These are phyloP conservation scores for Physocephala rufipes DNA, from an alignment of 2,888 invertebrate species.

Conservation along the genomic window DNA sequence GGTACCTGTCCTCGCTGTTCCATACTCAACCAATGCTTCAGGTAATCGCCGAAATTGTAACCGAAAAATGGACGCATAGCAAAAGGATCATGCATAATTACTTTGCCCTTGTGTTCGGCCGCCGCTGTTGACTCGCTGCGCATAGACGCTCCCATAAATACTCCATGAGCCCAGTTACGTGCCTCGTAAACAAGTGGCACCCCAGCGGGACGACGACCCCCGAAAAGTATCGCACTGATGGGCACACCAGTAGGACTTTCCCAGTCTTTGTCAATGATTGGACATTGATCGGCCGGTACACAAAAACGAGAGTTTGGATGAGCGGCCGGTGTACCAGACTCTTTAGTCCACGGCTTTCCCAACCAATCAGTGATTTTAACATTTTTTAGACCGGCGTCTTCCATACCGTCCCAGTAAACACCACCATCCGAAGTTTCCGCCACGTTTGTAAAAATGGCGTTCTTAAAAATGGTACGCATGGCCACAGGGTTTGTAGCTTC, in stretches of 20 bases:
- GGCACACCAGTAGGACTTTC: conserved; percentile 93
- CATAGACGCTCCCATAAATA: conserved; percentile 94
- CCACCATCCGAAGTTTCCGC: conserved; percentile 95
- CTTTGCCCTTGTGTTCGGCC: conserved; percentile 92
- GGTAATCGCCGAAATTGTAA: conserved; percentile 97
- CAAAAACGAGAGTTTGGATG: conserved; percentile 99
- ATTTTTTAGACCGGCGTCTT: conserved; percentile 72
- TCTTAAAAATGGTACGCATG: conserved; percentile 89
- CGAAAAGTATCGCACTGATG: conserved; percentile 95
- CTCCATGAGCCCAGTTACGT: conserved; percentile 93
- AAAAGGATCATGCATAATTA: conserved; percentile 98
- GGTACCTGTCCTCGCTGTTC: conserved; percentile 77
- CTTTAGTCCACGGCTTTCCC: conserved; percentile 77
- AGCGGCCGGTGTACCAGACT: conserved; percentile 80
- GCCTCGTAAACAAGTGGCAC: conserved; percentile 95
- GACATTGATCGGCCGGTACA: conserved; percentile 93
- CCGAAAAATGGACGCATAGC: conserved; percentile 99
- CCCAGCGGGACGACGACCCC: conserved; percentile 91
- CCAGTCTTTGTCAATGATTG: conserved; percentile 93
- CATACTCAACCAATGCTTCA: conserved; percentile 94
- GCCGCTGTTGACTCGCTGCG: conserved; percentile 97
- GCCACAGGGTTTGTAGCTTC: conserved; percentile 93
- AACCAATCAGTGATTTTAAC: conserved; percentile 82
- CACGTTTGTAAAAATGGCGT: conserved; percentile 97
- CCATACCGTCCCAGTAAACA: conserved; percentile 98